Conservation (phyloP, 2,113 vertebrate genomes). For the Brienomyrus brachyistius region DNA sequence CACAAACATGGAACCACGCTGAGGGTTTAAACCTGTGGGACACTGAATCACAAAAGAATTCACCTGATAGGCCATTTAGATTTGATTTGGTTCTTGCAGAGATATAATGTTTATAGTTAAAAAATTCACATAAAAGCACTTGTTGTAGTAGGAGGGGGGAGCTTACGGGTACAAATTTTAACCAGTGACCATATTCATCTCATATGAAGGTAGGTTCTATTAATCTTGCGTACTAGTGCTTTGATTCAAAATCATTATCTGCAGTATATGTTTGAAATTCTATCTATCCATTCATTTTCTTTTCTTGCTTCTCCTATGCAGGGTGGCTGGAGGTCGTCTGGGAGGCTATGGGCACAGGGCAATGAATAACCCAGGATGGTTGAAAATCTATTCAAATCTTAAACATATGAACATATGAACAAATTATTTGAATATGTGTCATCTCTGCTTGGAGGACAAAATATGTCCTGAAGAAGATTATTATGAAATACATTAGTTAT, state of each 20-base stretch:
- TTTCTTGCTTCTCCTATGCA: neutral
- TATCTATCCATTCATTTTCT: neutral
- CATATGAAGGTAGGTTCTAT: slow-evolving; percentile 30
- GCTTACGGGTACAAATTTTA: slow-evolving; percentile 23
- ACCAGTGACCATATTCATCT: slow-evolving; percentile 43
- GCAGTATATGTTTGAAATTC: neutral
- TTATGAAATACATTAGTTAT: neutral
- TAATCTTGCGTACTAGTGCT: neutral
- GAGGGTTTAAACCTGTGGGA: neutral
- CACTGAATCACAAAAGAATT: neutral
- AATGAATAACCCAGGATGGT: neutral
- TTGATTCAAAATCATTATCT: neutral
- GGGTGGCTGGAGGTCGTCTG: neutral
- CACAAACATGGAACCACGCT: neutral
- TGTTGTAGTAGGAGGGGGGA: neutral
- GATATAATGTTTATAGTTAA: neutral
- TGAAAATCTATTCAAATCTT: neutral
- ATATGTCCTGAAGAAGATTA: neutral
- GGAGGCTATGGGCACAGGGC: neutral
- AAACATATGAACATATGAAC: neutral
- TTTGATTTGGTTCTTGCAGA: neutral
- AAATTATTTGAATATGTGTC: neutral
- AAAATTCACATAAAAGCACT: slow-evolving; percentile 6
- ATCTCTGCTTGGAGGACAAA: neutral
- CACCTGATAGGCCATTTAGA: neutral